Base-by-base conservation (phyloP, 2,113 vertebrate species). In the Lucifuga dentata region DNA sequence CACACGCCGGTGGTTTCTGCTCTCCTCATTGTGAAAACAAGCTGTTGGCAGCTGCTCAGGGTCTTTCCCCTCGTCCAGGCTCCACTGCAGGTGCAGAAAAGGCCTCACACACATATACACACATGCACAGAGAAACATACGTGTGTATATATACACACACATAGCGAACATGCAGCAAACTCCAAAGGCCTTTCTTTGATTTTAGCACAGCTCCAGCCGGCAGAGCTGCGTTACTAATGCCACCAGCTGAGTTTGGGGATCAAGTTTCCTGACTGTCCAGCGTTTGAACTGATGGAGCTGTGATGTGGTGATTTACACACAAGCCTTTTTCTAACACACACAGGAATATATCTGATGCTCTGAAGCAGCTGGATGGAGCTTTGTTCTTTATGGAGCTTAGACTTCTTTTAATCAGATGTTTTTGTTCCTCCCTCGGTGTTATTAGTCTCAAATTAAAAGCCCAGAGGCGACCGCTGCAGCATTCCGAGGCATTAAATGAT, bases 381-480 rank as follows among this genome's bases (percentile, higher is more conserved):
- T 83, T 81, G 77, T 68, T 75, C 77, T 68, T 60, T 43, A 12
- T 11, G 19, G 68, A 63, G 81, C 29, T 67, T 59, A 51, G 41
- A 49, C 35, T 50, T 65, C 67, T 72, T 72, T 57, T 80, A 78
- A 84, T 86, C 49, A 51, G 35, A 71, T 44, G 44, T 56, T 76
- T 74, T 64, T n/a, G 50, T 68, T 51, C 68, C 21, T 65, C 38
- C 39, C 35, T 36, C 20, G 2, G 50, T 62, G 65, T 69, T 62
- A 73, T 79, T 79, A 35, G 68, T 68, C 41, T 73, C 76, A 70
- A 74, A 85, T 77, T 55, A 69, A 85, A 74, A 63, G 36, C 76
- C 9, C 33, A 39, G 65, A 11, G 23, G 45, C 23, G 3, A 74
- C 62, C 23, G 1, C 65, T 43, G 67, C 3, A 1, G 70, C 76